Base-by-base conservation (phyloP, 2,888 invertebrate species). In the Cataglyphis cursor region DNA sequence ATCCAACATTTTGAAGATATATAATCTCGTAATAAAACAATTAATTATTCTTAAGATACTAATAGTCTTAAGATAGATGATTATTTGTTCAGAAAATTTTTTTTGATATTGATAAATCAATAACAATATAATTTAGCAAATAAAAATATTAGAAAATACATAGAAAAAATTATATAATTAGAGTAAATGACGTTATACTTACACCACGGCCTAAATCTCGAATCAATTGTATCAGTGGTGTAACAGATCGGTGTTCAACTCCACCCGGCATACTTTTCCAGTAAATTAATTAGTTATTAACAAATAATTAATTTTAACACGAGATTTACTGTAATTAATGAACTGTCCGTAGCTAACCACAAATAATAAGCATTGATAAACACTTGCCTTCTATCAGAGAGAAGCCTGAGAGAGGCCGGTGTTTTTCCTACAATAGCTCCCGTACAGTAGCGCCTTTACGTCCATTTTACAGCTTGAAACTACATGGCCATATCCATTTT, bases 161-260 rank as follows among this genome's bases (percentile, higher is more conserved):
- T 15, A 76, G 6, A 44, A 21, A 21, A 70, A 8, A 10, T n/a
- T 81, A 48, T 21, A 64, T 65, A 74, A 24, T 72, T 61, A 54
- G 9, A 15, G 54, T 10, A n/a, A 61, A 18, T 85, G 28, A 64
- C 73, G 1, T 64, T 21, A 35, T 31, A 89, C 92, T 90, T 90
- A 92, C 92, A 74, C 92, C 91, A 24, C 92, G 89, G 3, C 81
- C 15, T 28, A 90, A 0, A 6, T 38, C 38, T 35, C 88, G 90
- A 35, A 92, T 0, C 1, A 0, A 3, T 44, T 70, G 6, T 24
- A 91, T 0, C 0, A 88, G 0, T 5, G 92, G 91, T 15, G 90
- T 87, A n/a, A 87, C 83, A 3, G 4, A 1, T 35, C 92, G 90
- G 83, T 83, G 89, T 1, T 84, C 57, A 4, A 83, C 41, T 9